A percentile compares a stretch with the other conserved stretches of the same genome.
Conservation (phyloP, 1,140 invertebrate genomes). For the Tribolium castaneum region DNA sequence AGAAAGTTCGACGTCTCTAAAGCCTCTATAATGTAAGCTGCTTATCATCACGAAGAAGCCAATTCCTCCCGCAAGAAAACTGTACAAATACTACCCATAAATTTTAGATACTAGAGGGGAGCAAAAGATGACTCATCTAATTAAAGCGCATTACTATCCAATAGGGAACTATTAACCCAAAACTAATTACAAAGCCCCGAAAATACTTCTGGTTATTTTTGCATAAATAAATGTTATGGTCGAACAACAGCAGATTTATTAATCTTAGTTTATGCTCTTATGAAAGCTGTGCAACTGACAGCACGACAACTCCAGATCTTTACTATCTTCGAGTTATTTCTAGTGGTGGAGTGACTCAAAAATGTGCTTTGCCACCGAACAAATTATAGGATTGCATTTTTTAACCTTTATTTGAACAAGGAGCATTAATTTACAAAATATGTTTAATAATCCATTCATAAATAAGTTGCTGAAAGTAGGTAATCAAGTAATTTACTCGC, state of each 20-base stretch:
- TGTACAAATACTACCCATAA: background rate
- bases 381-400: too few relatives aligned
- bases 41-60: background rate
- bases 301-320: background rate
- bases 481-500: background rate
- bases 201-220: background rate
- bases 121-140: slow-evolving; percentile 18
- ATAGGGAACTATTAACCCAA: slow-evolving; percentile 4
- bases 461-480: background rate
- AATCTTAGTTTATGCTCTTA: background rate
- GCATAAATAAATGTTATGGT: too few relatives aligned
- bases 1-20: background rate
- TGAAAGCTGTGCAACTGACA: background rate
- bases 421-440: background rate
- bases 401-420: background rate
- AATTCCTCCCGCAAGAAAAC: slow-evolving; percentile 5
- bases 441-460: background rate
- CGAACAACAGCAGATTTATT: background rate
- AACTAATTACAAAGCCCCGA: background rate
- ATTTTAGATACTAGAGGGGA: background rate
- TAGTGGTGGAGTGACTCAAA: background rate
- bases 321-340: background rate
- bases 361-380: background rate
- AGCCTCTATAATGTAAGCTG: background rate
- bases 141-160: slow-evolving; percentile 15